Percentiles rank a stretch among this genome's conserved stretches.
These are phyloP conservation scores for Limnephilus rhombicus DNA, from an alignment of 2,888 invertebrate genomes.

Conservation along the genomic window DNA sequence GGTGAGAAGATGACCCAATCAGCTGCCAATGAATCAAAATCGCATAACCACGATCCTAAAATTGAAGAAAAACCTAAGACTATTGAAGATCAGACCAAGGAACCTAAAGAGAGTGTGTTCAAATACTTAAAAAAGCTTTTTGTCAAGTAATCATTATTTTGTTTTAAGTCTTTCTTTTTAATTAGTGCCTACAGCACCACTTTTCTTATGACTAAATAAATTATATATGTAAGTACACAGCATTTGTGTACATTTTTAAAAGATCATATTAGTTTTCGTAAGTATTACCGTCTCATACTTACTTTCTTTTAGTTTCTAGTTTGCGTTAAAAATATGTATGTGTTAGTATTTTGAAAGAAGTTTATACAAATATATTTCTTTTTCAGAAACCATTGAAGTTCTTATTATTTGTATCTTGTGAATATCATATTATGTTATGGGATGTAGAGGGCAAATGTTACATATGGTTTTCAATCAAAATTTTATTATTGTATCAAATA, in stretches of 20 bases:
- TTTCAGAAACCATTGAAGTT: not conserved
- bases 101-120: slow-evolving; percentile 33
- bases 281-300: not conserved
- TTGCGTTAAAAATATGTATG: not conserved
- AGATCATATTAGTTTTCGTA: not conserved
- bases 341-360: not conserved
- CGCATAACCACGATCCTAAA: slow-evolving; percentile 9
- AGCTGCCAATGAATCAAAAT: not conserved
- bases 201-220: not conserved
- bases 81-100: slow-evolving; percentile 11
- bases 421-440: not conserved
- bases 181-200: not conserved
- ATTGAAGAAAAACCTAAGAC: slow-evolving; percentile 4
- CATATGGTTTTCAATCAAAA: no score
- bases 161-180: not conserved
- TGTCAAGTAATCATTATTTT: slow-evolving; percentile 5
- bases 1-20: slow-evolving; percentile 53
- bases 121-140: slow-evolving; percentile 41
- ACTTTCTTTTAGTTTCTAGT: not conserved
- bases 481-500: no score
- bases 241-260: not conserved
- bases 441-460: not conserved
- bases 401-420: not conserved
- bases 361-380: slow-evolving; percentile 26
- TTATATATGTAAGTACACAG: not conserved